phyloP scores from a whole-genome alignment of 2,113 vertebrate genomes.

The Istiophorus platypterus region DNA sequence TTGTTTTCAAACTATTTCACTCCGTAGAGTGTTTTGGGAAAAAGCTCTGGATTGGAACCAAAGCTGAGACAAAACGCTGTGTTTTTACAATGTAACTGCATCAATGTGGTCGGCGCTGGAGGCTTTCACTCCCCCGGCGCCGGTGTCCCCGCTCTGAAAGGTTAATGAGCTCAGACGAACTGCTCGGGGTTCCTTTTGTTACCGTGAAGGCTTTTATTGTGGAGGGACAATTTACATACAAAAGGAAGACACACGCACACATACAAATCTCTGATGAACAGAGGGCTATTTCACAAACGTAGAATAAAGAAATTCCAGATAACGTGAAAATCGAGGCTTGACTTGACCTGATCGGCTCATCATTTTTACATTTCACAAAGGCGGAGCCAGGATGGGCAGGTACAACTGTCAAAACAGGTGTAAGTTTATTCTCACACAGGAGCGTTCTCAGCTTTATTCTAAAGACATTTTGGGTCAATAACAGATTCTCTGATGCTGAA shows the following conservation, averaged over 20 bases:
- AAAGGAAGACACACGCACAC: constrained; percentile 39
- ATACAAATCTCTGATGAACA: background rate
- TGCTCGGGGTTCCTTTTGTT: constrained; percentile 44
- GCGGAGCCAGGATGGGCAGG: no score
- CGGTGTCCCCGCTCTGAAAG: constrained; percentile 20
- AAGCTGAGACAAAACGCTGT: background rate
- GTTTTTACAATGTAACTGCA: background rate
- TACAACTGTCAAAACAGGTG: no score
- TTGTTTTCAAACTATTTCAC: background rate
- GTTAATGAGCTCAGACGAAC: constrained; percentile 47
- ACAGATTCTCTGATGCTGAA: no score
- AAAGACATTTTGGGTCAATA: no score
- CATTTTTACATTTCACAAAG: no score
- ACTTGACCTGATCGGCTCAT: no score
- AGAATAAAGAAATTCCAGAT: no score
- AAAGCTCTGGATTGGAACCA: background rate
- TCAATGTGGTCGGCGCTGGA: background rate
- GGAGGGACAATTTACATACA: constrained; percentile 69
- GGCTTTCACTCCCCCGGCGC: constrained; percentile 41
- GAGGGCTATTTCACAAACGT: no score
- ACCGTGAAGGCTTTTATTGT: constrained; percentile 45
- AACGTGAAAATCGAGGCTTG: no score
- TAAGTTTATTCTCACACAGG: no score
- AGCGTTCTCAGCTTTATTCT: no score
- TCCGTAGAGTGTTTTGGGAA: background rate